Evolutionary conservation across 2,888 invertebrate species (phyloP).

Genomic region (Thysanoteuthis rhombus): DNA sequence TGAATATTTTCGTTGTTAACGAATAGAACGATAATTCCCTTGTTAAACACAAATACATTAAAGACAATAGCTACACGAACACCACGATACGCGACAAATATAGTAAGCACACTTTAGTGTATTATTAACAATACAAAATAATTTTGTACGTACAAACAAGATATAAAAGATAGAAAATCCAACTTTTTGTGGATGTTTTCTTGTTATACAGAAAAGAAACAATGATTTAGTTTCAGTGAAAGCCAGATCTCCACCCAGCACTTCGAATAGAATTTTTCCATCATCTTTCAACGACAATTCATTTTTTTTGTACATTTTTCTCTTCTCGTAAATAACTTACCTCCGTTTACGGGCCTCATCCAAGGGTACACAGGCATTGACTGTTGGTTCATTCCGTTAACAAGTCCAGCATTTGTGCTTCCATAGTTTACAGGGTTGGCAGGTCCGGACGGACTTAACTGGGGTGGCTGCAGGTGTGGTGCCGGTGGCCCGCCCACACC

Average conservation of each 20-base stretch:
- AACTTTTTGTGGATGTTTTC: no score
- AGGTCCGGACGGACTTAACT: slow-evolving; percentile 25
- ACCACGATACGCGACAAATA: no score
- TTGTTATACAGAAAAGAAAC: no score
- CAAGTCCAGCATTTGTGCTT: slow-evolving; percentile 26
- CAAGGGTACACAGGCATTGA: slow-evolving; percentile 32
- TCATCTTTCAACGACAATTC: not conserved
- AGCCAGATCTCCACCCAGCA: not conserved
- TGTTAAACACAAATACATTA: no score
- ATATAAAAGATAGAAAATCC: no score
- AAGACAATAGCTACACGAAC: no score
- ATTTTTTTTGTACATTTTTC: not conserved
- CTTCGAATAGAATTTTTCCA: not conserved
- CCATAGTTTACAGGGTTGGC: slow-evolving; percentile 29
- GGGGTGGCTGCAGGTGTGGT: not conserved
- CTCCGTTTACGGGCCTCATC: slow-evolving; percentile 33
- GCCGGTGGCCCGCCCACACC: slow-evolving; percentile 15
- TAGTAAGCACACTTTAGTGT: no score
- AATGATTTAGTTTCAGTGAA: no score
- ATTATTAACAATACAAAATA: no score
- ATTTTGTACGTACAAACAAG: no score
- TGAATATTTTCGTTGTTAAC: no score
- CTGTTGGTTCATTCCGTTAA: slow-evolving; percentile 31
- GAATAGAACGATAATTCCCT: no score
- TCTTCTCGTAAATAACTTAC: slow-evolving; percentile 1